phyloP scores from a whole-genome alignment of 1,140 invertebrate genomes.

The Anadara kagoshimensis region DNA sequence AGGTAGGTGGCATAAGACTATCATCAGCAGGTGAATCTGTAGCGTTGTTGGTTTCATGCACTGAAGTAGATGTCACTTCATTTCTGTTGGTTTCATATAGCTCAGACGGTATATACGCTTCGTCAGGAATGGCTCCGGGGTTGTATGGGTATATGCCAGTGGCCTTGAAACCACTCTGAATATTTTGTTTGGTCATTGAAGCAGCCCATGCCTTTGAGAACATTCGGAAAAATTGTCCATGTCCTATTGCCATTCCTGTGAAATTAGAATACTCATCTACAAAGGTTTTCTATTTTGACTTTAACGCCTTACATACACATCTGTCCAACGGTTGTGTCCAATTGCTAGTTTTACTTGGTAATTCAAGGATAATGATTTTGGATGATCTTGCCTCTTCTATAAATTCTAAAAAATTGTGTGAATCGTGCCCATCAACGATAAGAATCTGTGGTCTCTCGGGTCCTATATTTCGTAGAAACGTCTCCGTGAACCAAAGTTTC shows the following conservation, averaged over 20 bases:
- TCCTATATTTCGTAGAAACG: conserved; percentile 24
- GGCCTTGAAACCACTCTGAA: conserved; percentile 14
- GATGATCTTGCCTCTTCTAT: conserved; percentile 1
- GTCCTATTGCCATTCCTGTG: conserved; percentile 24
- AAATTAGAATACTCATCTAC: conserved; percentile 14
- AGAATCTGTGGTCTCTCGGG: conserved; percentile 15
- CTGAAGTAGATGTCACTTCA: too few species aligned
- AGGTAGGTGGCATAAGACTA: too few species aligned
- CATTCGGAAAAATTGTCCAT: conserved; percentile 21
- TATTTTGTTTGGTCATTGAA: conserved; percentile 2
- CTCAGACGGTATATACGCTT: conserved; percentile 12
- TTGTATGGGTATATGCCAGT: conserved; percentile 24
- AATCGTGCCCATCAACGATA: conserved; percentile 25
- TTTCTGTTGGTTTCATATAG: conserved; percentile 8
- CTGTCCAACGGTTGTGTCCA: conserved; percentile 29
- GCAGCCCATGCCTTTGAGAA: conserved; percentile 4
- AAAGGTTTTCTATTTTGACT: conserved; percentile 11
- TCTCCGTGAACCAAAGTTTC: conserved; percentile 32
- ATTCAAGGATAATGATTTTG: conserved; percentile 12
- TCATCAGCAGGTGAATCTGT: too few species aligned
- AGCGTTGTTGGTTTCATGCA: too few species aligned
- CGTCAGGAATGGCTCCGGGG: conserved; percentile 23
- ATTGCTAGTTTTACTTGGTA: conserved; percentile 25
- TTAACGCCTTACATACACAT: conserved; percentile 33
- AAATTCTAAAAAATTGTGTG: conserved; percentile 24